phyloP scores from a whole-genome alignment of 2,888 invertebrate genomes.

The Cataglyphis cursor region DNA sequence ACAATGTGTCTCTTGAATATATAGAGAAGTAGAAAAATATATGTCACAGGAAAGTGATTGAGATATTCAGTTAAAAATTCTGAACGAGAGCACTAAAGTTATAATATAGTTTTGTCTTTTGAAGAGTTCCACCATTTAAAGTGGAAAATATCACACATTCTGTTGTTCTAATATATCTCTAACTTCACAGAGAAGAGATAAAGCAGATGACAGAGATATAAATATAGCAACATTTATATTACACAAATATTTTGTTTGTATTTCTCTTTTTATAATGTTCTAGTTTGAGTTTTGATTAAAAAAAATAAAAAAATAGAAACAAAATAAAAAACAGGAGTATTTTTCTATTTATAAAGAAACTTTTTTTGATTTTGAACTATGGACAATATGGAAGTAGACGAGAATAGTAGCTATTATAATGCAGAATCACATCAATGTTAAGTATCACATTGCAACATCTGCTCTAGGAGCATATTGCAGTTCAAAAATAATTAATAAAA shows the following conservation, averaged over 20 bases:
- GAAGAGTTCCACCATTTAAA: constrained; percentile 9
- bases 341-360: constrained; percentile 1
- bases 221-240: constrained; percentile 16
- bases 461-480: constrained; percentile 16
- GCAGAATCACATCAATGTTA: constrained; percentile 14
- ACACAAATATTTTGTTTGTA: constrained; percentile 32
- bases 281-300: constrained; percentile 2
- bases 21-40: constrained; percentile 51
- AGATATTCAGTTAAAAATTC: constrained; percentile 11
- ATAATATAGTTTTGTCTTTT: constrained; percentile 10
- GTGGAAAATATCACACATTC: constrained; percentile 43
- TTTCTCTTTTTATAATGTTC: not conserved
- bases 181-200: constrained; percentile 13
- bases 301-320: not conserved
- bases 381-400: constrained; percentile 5
- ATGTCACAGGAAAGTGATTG: constrained; percentile 35
- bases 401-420: constrained; percentile 3
- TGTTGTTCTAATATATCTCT: constrained; percentile 23
- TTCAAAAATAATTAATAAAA: constrained; percentile 21
- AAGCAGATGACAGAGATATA: not conserved
- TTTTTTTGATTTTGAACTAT: not conserved
- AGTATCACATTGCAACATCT: constrained; percentile 32
- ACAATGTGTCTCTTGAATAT: constrained; percentile 10
- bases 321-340: not conserved
- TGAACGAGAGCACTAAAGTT: constrained; percentile 9